These are phyloP conservation scores for Pavo muticus DNA, from an alignment of 2,113 vertebrate genomes.

Conservation along the genomic window DNA sequence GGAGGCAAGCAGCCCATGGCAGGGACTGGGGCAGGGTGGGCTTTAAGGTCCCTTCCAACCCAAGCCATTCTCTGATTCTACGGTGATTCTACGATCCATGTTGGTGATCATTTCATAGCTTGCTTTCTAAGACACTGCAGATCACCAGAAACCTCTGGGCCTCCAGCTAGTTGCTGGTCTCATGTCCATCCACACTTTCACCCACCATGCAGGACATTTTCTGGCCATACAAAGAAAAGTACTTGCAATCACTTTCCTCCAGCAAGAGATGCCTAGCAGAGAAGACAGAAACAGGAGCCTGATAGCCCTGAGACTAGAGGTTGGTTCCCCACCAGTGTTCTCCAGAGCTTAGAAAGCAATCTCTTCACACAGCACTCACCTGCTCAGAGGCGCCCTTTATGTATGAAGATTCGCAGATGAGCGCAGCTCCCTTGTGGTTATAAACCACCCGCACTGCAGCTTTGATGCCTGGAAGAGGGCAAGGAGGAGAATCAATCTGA, in stretches of 20 bases:
- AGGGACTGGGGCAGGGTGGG: not conserved
- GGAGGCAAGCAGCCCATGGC: not conserved
- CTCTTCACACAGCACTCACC: constrained; percentile 51
- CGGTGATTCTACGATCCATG: not conserved
- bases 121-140: not conserved
- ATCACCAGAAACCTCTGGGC: not conserved
- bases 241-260: not conserved
- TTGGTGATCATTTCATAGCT: not conserved
- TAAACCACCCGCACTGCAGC: not conserved
- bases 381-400: constrained; percentile 19
- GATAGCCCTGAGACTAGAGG: not conserved
- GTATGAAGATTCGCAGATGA: not conserved
- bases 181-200: not conserved
- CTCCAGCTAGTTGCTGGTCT: not conserved
- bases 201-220: not conserved
- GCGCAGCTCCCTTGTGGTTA: not conserved
- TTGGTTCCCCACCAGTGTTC: not conserved
- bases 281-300: not conserved
- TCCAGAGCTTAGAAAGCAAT: not conserved
- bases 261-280: not conserved
- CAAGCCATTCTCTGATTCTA: not conserved
- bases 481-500: not conserved
- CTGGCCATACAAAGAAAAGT: not conserved
- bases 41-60: not conserved
- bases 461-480: constrained; percentile 6